Conservation (phyloP, 2,888 invertebrate genomes). For the Pseudeuparius sepicola region DNA sequence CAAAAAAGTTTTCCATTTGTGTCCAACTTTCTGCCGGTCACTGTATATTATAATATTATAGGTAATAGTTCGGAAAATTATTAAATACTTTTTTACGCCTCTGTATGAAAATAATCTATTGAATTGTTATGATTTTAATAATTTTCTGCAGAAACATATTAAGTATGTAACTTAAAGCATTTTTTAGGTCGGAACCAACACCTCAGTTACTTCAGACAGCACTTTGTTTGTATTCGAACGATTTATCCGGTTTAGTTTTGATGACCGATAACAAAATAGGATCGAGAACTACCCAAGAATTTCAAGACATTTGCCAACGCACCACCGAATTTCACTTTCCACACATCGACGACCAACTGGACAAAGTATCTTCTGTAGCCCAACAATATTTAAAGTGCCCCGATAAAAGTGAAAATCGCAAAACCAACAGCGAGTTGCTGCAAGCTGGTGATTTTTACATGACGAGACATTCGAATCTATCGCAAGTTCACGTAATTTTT, state of each 20-base stretch:
- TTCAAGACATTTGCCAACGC: conserved; percentile 59
- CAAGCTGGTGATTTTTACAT: conserved; percentile 79
- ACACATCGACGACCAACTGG: conserved; percentile 75
- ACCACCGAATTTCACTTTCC: conserved; percentile 95
- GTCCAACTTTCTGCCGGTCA: too few species aligned
- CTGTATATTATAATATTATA: too few species aligned
- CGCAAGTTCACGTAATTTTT: conserved; percentile 90
- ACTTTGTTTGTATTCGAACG: conserved; percentile 85
- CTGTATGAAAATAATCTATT: too few species aligned
- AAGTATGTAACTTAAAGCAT: too few species aligned
- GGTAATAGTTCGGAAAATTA: too few species aligned
- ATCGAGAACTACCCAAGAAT: conserved; percentile 42
- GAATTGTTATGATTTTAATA: too few species aligned
- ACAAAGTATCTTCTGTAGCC: conserved; percentile 45
- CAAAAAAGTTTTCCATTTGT: too few species aligned
- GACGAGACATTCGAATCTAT: conserved; percentile 85
- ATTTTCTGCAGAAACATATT: too few species aligned
- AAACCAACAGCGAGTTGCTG: conserved; percentile 45
- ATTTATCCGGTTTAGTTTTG: conserved; percentile 79
- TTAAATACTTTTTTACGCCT: too few species aligned
- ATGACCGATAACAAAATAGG: conserved; percentile 52
- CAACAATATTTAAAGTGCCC: conserved; percentile 30
- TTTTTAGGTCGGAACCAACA: conserved; percentile 46
- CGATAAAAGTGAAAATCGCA: conserved; percentile 23
- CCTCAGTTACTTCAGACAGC: conserved; percentile 86